Conservation (phyloP, 2,113 vertebrate genomes). For the Proteles cristata region DNA sequence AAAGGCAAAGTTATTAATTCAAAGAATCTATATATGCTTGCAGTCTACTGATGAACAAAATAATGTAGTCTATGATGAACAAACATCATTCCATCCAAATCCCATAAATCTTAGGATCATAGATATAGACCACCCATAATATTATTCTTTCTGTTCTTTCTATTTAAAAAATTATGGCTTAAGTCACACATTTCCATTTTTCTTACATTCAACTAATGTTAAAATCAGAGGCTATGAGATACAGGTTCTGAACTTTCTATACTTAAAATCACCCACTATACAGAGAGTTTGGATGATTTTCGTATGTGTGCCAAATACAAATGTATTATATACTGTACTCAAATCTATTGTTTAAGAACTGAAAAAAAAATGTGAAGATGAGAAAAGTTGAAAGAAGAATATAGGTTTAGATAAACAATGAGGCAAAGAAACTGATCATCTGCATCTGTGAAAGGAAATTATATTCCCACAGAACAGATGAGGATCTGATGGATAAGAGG, state of each 20-base stretch:
- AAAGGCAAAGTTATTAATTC: neutral
- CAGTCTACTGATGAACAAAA: neutral
- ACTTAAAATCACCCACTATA: neutral
- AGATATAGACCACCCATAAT: neutral
- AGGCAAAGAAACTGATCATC: neutral
- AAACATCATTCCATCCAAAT: neutral
- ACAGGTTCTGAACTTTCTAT: neutral
- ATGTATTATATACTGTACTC: neutral
- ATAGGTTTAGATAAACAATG: neutral
- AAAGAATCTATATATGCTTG: neutral
- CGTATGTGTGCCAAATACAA: neutral
- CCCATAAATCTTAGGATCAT: neutral
- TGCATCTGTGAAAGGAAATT: neutral
- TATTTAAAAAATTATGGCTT: neutral
- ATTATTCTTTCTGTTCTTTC: neutral
- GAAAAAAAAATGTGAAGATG: neutral
- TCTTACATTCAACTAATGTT: conserved; percentile 18
- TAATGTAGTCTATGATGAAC: neutral
- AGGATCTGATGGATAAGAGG: neutral
- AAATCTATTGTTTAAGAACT: neutral
- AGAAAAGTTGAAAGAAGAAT: neutral
- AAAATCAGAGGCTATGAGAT: neutral
- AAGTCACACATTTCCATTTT: neutral
- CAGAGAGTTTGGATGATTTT: neutral
- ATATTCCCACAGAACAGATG: neutral